Percentiles rank a stretch among this genome's conserved stretches.
phyloP scores from a whole-genome alignment of 92 coral and sea anemone species.

The Porites cylindrica region DNA sequence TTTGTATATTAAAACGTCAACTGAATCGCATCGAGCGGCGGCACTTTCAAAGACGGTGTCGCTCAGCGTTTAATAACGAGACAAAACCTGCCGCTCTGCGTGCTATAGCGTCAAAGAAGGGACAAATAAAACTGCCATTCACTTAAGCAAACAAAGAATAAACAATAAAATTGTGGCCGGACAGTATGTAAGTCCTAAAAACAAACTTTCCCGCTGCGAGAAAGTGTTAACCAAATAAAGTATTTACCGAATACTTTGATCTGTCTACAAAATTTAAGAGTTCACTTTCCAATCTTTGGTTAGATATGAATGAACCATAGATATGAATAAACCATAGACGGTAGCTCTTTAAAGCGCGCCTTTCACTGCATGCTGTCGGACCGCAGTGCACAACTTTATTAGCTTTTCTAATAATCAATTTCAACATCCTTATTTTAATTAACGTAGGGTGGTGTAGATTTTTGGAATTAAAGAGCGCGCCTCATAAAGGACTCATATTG shows the following conservation, averaged over 20 bases:
- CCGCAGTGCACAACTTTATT: conserved; percentile 31
- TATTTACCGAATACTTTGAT: conserved; percentile 28
- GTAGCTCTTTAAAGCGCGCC: conserved; percentile 16
- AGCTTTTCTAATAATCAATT: conserved; percentile 52
- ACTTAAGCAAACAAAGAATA: conserved; percentile 72
- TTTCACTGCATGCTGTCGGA: conserved; percentile 13
- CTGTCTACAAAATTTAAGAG: conserved; percentile 1
- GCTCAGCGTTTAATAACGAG: conserved; percentile 35
- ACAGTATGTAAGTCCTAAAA: conserved; percentile 45
- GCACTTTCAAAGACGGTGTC: conserved; percentile 61
- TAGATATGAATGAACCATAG: too few species aligned
- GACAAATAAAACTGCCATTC: conserved; percentile 66
- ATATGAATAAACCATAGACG: conserved; percentile 13
- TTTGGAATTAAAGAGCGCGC: conserved; percentile 86
- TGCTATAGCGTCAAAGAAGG: conserved; percentile 48
- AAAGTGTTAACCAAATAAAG: conserved; percentile 32
- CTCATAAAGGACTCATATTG: conserved; percentile 60
- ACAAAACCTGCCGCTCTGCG: conserved; percentile 47
- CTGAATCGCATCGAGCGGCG: conserved; percentile 37
- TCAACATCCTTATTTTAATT: conserved; percentile 74
- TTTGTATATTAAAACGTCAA: conserved; percentile 46
- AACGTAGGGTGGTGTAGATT: conserved; percentile 80
- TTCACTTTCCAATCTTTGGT: background rate
- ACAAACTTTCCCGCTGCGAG: conserved; percentile 60
- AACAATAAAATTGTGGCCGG: conserved; percentile 59